Evolutionary conservation across 2,797 vertebrate species (phyloP), one percentile per base, ranked within the genome.

Genomic region (Hoplostethus atlanticus): DNA sequence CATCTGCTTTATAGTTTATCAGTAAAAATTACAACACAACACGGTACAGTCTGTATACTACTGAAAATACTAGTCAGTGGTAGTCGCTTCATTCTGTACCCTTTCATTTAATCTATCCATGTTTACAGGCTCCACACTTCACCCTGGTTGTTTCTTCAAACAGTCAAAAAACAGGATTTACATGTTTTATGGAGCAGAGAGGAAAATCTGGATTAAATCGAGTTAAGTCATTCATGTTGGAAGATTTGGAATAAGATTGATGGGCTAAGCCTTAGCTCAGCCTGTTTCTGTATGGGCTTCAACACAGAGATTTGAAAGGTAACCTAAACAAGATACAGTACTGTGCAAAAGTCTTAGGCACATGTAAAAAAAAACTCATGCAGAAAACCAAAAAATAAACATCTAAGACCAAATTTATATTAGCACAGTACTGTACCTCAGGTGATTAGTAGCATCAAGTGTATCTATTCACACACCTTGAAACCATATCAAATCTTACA

Each of bases 201-300:
- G 66, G 76, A 65, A 77, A 80, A 84, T 83, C 77, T 72, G 83
- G 77, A 88, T 84, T 79, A 87, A 56, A 73, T 59, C 61, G 54
- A 80, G 80, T 59, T 90, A 90, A 90, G 79, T 81, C 77, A 84
- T 91, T 91, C 84, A 87, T 87, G 74, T 73, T 77, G 59, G 81
- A 83, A 74, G 73, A 85, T 84, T 66, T 85, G 56, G 85, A 82
- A 88, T 77, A 77, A 80, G 80, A 89, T 87, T 81, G 76, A 80
- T 84, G 79, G 69, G 77, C 65, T 79, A 40, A 81, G 79, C 73
- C 77, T 81, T 69, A 83, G 59, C 64, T 83, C 63, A 77, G 65
- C 58, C 42, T 84, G 68, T 72, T 85, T 72, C 53, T 55, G 47
- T 76, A 69, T 67, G 34, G 36, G 28, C 74, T 42, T 62, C 66